phyloP scores from a whole-genome alignment of 2,113 vertebrate species.

The Holacanthus passer region DNA sequence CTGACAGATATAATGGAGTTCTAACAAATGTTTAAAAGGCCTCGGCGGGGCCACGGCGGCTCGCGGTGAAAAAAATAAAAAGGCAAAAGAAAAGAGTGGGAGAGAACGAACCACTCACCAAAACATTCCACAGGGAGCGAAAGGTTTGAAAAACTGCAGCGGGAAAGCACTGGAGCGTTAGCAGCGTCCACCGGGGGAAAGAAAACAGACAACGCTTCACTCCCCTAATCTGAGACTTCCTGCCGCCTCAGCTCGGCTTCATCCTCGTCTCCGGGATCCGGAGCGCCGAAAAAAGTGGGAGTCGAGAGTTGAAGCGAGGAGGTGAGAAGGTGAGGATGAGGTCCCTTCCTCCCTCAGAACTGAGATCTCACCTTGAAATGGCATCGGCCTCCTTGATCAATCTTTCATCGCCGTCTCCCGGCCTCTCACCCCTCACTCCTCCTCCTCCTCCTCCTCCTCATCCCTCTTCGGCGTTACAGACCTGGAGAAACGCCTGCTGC shows the following conservation, averaged over 20 bases:
- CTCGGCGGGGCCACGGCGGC: conserved; percentile 8
- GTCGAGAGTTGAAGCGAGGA: conserved; percentile 24
- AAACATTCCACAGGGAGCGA: conserved; percentile 43
- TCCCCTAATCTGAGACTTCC: conserved; percentile 54
- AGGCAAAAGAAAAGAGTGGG: not conserved
- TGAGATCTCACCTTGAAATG: conserved; percentile 76
- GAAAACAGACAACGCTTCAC: conserved; percentile 36
- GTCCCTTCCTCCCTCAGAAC: conserved; percentile 52
- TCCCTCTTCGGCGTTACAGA: conserved; percentile 47
- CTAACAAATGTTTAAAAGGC: conserved; percentile 67
- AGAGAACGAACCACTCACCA: not conserved
- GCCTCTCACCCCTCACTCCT: conserved; percentile 27
- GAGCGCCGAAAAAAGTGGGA: not conserved
- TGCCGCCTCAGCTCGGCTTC: conserved; percentile 32
- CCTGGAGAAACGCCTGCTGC: conserved; percentile 43
- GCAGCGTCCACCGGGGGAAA: conserved; percentile 34
- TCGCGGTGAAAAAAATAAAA: not conserved
- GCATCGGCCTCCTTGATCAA: conserved; percentile 66
- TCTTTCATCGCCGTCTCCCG: conserved; percentile 65
- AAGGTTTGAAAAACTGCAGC: conserved; percentile 37
- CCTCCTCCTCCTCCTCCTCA: not conserved
- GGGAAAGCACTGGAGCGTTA: conserved; percentile 33
- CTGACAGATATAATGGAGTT: conserved; percentile 66
- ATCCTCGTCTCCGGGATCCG: conserved; percentile 17
- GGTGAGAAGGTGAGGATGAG: conserved; percentile 58